Evolutionary conservation across 1,140 invertebrate species (phyloP), one percentile per base, ranked within the genome.

Genomic region (Drosophila takahashii): DNA sequence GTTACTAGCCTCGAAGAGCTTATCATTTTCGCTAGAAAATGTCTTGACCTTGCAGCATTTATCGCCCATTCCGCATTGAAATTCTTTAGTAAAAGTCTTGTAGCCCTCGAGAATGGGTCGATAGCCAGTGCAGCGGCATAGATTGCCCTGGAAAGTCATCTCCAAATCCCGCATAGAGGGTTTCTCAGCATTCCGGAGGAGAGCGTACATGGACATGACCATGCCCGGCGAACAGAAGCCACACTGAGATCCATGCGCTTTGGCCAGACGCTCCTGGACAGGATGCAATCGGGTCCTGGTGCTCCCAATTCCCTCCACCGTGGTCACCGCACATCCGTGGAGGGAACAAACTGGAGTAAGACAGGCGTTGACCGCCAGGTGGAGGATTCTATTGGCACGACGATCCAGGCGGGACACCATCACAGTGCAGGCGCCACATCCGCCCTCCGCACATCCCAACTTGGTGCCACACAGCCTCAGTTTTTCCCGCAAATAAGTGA

Each of bases 141-240:
- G 92, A 92, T 98, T 98, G 9, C 97, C 97, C 94, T 98, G 97
- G 86, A 98, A 96, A 1, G 96, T 95, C n/a, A 95, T 94, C 93
- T 98, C 97, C 79, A 98, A 92, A 71, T 98, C 95, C 16, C 95
- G 93, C 93, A 95, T 95, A 41, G 93, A 93, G 0, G 95, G 95
- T 85, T 94, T 94, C 6, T 93, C 92, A 10, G 92, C 92, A 62
- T 94, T 95, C 69, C 97, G 93, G 0, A 98, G 91, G 22, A 98
- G 92, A 0, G 96, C 94, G 79, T 98, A 98, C 97, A 98, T 98
- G 3, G 97, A 98, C 97, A 98, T 98, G 0, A 98, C 96, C 54
- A 98, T 97, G 13, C 97, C 97, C 4, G 97, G 97, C 4, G 97
- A 98, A 77, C 97, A 98, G 92, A 97, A 98, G 6, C 97, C 97